Base-by-base conservation (phyloP, 2,888 invertebrate species). In the Gandaritis pyraliata region DNA sequence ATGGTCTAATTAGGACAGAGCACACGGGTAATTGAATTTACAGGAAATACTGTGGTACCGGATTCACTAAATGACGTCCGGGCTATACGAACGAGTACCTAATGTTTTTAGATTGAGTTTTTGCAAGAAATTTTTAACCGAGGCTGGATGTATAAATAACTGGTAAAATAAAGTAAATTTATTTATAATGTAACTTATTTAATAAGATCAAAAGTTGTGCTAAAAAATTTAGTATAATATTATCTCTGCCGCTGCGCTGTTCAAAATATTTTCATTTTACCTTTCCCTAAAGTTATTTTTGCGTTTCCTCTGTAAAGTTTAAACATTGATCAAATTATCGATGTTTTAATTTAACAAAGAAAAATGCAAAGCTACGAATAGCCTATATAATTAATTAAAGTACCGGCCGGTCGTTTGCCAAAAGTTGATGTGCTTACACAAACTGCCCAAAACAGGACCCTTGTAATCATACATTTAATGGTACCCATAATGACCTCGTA, bases 391-490 rank as follows among this genome's bases (percentile, higher is more conserved):
- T 85, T 79, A 86, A 86, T 84, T 82, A 81, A 84, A 84, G 83
- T 81, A 83, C 48, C 30, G 74, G 75, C 74, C 78, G 85, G 83
- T 86, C 86, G 85, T 90, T 89, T 85, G 78, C 78, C 69, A 80
- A 87, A 89, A 88, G 86, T 88, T 90, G 86, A 87, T 85, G 88
- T 86, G 82, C 87, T 88, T 87, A 85, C 85, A 85, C 85, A 87
- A 88, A 88, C 85, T 81, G 82, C 78, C 84, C 86, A 74, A 86
- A 88, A 86, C 85, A 85, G 83, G 81, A 78, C 73, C 78, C 77
- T 75, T 79, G 86, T 85, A 88, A 87, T 88, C 88, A 88, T 88
- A 88, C 78, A 82, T 87, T 90, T 90, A 89, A 90, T 90, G 88
- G 87, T 78, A 77, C 70, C 81, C 84, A 85, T 90, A 90, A 90